Evolutionary conservation across 2,113 vertebrate genomes (phyloP), one percentile per base, ranked within the genome.

Genomic region (Jacana jacana): DNA sequence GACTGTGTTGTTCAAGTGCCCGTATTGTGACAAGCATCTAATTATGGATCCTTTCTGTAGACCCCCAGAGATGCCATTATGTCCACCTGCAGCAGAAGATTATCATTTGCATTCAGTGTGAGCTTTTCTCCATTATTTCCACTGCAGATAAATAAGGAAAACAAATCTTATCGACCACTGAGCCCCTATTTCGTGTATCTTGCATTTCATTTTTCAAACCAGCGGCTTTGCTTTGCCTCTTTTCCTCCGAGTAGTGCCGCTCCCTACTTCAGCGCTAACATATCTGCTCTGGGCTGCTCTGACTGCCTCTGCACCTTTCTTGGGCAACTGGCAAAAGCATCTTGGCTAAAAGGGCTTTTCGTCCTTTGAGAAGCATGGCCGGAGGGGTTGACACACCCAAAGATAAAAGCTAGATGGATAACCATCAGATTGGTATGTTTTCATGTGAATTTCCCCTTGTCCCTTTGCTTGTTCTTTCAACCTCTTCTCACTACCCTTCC

Each of bases 51-150:
- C 80, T 88, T 91, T 63, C 60, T 28, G 33, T 13, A 52, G 79
- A 37, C 92, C 61, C 76, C 91, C 65, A 42, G 86, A 84, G 94
- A 79, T 87, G 86, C 81, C 91, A 93, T 95, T 95, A 52, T 58
- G 88, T 70, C 88, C 78, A 54, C 7, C 84, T 46, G 72, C 87
- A 71, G 23, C 3, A 72, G 55, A 51, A 81, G 89, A 79, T 72
- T 33, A 46, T 65, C 12, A 96, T 96, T 89, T 95, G 81, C 84
- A 71, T 97, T 85, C 93, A 89, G 69, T 61, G 5, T 16, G 90
- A 87, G 73, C 52, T 80, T 89, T 87, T 49, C 81, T 73, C 70
- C 52, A 3, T 91, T 94, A 48, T 94, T 95, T 80, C 81, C 70
- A 60, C 40, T 40, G 17, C 37, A 51, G 85, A 10, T 31, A 86